Evolutionary conservation across 2,113 vertebrate genomes (phyloP), one percentile per base, ranked within the genome.

Genomic region (Cyanistes caeruleus): DNA sequence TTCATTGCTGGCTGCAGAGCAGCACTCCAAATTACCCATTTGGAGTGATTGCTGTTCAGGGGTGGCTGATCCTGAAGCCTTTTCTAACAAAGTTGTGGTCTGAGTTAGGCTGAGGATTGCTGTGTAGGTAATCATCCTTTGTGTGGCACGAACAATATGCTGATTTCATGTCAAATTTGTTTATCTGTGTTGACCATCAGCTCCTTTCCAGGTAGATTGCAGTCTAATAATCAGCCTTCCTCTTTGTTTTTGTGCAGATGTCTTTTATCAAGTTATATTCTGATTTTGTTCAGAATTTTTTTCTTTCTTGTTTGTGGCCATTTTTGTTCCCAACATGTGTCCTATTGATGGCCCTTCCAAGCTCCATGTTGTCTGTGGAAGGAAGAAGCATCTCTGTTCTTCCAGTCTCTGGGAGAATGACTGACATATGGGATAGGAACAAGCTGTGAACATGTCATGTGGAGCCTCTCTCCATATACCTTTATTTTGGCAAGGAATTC

Each of bases 401-500:
- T 73, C 31, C 68, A 56, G 43, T 35, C 23, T 78, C 25, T 1
- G 2, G 23, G 8, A 58, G 2, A 33, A 8, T 0, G 0, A 9
- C 39, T n/a, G 59, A 82, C 21, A 43, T n/a, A 30, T 5, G 8
- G n/a, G 22, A 37, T 22, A 63, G 55, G 14, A 78, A 23, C 30
- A 44, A 78, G 43, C 28, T 67, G 31, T 73, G 59, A 89, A 27
- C 13, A 18, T 1, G 2, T 37, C 55, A 16, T 23, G 18, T 82
- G 24, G 52, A 92, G 2, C 15, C 23, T 64, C 48, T 82, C 43
- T 90, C 19, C 20, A 5, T 51, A 8, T 41, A n/a, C 15, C 15
- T 67, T 85, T 84, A 22, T 51, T 93, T 83, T 67, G 28, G 24
- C 46, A 75, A 33, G 55, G 25, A 90, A 41, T 81, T 68, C 25